Percentiles rank a stretch among this genome's conserved stretches.
Evolutionary conservation across 2,888 invertebrate species (phyloP).

Genomic region (Lithophane socia): DNA sequence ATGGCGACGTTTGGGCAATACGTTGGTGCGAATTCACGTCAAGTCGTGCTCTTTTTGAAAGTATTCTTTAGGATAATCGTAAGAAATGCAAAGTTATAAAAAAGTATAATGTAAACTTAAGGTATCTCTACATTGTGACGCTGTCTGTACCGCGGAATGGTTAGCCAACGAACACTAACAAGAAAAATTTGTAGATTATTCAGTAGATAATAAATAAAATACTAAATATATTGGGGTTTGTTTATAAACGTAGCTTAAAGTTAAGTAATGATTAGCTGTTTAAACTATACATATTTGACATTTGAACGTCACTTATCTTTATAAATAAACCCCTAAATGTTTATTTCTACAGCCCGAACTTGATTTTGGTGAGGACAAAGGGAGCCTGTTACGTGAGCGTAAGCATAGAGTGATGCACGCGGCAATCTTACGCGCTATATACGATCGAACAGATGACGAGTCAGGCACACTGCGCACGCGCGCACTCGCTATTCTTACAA

Average conservation of each 20-base stretch:
- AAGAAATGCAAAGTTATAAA: background rate
- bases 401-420: constrained; percentile 77
- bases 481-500: constrained; percentile 90
- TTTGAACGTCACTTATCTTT: background rate
- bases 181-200: background rate
- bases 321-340: background rate
- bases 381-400: constrained; percentile 72
- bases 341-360: constrained; percentile 59
- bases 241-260: background rate
- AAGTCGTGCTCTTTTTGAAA: background rate
- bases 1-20: background rate
- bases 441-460: constrained; percentile 89
- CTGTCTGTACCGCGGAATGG: background rate
- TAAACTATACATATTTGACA: background rate
- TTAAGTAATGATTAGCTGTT: background rate
- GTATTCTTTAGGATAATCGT: background rate
- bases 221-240: background rate
- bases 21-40: background rate
- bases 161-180: background rate
- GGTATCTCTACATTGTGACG: background rate
- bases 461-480: constrained; percentile 91
- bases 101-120: background rate
- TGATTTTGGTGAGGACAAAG: constrained; percentile 74
- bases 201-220: background rate
- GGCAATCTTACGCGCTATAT: constrained; percentile 86